Percentiles rank a stretch among this genome's conserved stretches.
phyloP scores from a whole-genome alignment of 2,797 vertebrate genomes.

The Premnoplex brunnescens region DNA sequence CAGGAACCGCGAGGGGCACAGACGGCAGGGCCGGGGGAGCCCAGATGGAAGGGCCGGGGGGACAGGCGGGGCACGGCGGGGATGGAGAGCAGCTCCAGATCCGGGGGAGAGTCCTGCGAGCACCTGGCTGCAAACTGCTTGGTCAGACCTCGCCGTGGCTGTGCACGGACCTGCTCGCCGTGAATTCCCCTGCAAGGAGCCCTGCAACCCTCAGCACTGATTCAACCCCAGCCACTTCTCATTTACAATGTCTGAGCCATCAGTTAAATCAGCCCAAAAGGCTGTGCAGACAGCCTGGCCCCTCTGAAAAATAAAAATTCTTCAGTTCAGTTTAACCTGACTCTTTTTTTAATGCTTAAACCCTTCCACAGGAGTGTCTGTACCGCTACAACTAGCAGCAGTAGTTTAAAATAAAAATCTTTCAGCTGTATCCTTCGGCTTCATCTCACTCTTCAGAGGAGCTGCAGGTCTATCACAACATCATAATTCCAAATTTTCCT shows the following conservation, averaged over 20 bases:
- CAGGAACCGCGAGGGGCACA: background rate
- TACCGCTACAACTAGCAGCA: background rate
- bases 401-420: constrained; percentile 12
- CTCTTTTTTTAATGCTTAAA: background rate
- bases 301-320: background rate
- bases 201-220: background rate
- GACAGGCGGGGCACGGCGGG: rapidly evolving
- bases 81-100: background rate
- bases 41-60: background rate
- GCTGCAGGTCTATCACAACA: background rate
- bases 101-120: background rate
- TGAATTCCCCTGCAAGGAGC: background rate
- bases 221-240: background rate
- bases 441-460: background rate
- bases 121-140: background rate
- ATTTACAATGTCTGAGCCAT: background rate
- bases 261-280: background rate
- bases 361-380: background rate
- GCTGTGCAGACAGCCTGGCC: background rate
- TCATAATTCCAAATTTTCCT: constrained; percentile 26
- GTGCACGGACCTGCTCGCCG: rapidly evolving
- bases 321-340: background rate
- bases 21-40: background rate
- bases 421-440: background rate
- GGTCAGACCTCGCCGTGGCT: background rate